Conservation (phyloP, 2,797 vertebrate genomes). For the Onychomys arenicola region DNA sequence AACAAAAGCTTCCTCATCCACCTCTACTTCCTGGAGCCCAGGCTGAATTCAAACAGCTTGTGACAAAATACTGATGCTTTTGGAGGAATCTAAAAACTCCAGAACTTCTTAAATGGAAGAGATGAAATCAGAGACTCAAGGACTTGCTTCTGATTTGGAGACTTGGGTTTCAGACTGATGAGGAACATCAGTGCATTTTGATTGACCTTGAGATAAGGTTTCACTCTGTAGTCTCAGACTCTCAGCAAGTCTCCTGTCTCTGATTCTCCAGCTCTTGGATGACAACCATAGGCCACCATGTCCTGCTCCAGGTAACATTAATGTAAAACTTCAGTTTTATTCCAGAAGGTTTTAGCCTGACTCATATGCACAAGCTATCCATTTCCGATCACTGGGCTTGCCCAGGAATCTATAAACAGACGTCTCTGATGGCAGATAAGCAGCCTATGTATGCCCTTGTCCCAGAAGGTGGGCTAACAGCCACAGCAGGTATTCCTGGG, state of each 20-base stretch:
- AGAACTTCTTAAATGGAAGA: not conserved
- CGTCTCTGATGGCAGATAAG: not conserved
- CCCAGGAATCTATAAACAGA: not conserved
- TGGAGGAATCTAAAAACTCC: not conserved
- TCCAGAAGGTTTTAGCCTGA: not conserved
- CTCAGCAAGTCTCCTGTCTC: not conserved
- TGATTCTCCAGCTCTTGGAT: not conserved
- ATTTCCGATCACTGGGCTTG: not conserved
- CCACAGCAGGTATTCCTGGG: not conserved
- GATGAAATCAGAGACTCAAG: not conserved
- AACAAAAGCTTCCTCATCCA: fast-evolving
- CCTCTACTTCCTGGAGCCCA: not conserved
- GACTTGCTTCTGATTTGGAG: not conserved
- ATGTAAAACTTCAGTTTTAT: not conserved
- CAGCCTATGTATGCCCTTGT: not conserved
- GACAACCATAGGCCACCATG: not conserved
- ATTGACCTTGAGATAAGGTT: not conserved
- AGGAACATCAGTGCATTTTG: not conserved
- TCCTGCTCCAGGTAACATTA: not conserved
- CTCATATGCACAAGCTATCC: not conserved
- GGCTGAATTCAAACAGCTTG: not conserved
- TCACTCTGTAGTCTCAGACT: not conserved
- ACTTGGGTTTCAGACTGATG: not conserved
- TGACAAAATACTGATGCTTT: not conserved
- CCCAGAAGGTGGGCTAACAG: not conserved